phyloP scores from a whole-genome alignment of 2,113 vertebrate genomes.

The Dryoscopus gambensis region DNA sequence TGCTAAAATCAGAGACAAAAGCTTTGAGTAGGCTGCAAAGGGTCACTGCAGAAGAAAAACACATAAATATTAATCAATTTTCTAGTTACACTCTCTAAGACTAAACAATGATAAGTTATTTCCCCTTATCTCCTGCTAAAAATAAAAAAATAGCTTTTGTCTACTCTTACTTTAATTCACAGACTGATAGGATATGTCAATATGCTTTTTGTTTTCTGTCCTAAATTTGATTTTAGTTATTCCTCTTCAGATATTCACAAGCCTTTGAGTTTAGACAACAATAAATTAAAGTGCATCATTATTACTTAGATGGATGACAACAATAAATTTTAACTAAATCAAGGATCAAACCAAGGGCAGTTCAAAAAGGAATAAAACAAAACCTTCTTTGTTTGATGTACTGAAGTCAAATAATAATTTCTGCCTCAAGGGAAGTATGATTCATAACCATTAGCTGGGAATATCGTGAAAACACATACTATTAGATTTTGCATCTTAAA shows the following conservation, averaged over 20 bases:
- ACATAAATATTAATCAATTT: background rate
- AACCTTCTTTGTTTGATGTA: background rate
- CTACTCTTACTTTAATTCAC: background rate
- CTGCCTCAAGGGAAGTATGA: background rate
- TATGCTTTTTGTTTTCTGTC: background rate
- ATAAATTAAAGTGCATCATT: background rate
- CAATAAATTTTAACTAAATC: conserved; percentile 15
- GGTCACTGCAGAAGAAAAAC: background rate
- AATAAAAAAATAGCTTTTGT: background rate
- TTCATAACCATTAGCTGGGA: background rate
- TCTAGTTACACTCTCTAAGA: background rate
- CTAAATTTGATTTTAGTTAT: background rate
- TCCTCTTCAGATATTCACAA: background rate
- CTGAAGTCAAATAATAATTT: background rate
- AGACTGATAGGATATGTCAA: background rate
- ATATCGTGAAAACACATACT: background rate
- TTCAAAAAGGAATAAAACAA: conserved; percentile 16
- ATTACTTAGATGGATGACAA: conserved; percentile 8
- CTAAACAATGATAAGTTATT: background rate
- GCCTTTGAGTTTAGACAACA: background rate
- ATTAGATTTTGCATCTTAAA: background rate
- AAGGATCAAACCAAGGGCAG: conserved; percentile 10
- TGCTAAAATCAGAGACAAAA: background rate
- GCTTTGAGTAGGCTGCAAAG: background rate
- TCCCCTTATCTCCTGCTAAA: background rate